Percentiles rank a stretch among this genome's conserved stretches.
Conservation (phyloP, 2,113 vertebrate species). For the Oreotrochilus melanogaster region DNA sequence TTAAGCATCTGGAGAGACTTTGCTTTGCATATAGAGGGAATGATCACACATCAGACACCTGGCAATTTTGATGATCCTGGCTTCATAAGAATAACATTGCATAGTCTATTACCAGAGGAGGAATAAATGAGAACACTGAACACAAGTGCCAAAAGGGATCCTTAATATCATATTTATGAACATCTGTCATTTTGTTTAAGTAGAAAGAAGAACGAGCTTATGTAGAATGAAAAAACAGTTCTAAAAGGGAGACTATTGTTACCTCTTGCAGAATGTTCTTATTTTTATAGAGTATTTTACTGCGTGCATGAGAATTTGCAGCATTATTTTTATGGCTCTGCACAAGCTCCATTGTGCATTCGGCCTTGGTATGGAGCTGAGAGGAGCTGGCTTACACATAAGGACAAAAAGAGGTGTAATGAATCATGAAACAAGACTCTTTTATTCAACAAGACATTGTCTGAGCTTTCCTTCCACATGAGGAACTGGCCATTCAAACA, state of each 20-base stretch:
- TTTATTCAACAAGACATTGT: conserved; percentile 60
- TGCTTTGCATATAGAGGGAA: conserved; percentile 53
- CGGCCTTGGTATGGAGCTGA: not conserved
- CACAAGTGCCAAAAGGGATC: conserved; percentile 54
- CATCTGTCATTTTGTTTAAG: conserved; percentile 65
- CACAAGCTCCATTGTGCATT: not conserved
- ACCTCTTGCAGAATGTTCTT: conserved; percentile 48
- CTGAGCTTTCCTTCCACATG: conserved; percentile 64
- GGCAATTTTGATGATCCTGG: conserved; percentile 44
- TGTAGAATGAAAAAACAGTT: conserved; percentile 9
- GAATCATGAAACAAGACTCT: conserved; percentile 69
- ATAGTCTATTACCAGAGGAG: conserved; percentile 38
- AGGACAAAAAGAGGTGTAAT: conserved; percentile 58
- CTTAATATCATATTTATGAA: conserved; percentile 11
- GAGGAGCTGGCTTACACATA: conserved; percentile 29
- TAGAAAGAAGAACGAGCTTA: conserved; percentile 33
- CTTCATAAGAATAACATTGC: conserved; percentile 54
- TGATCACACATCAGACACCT: conserved; percentile 55
- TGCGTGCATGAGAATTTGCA: conserved; percentile 9
- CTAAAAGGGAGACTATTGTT: conserved; percentile 20
- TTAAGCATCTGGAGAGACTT: conserved; percentile 35
- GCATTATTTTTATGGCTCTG: conserved; percentile 13
- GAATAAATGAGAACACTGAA: conserved; percentile 48
- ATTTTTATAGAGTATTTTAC: conserved; percentile 48
- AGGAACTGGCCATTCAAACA: conserved; percentile 49